Conservation (phyloP, 2,797 vertebrate genomes). For the Clarias pachynema region DNA sequence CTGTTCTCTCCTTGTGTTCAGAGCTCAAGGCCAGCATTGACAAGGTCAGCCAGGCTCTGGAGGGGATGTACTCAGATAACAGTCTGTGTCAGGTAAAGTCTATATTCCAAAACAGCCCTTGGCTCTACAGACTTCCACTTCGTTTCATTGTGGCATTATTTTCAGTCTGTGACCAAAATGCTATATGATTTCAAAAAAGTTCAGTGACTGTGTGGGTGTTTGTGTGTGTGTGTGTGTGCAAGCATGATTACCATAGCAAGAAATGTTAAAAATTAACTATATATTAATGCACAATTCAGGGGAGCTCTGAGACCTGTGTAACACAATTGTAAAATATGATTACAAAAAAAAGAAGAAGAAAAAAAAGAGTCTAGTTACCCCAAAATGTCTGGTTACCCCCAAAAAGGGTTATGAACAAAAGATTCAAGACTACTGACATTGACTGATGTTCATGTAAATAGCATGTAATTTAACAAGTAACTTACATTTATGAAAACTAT, state of each 20-base stretch:
- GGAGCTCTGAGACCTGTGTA: no score
- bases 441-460: background rate
- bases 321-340: no score
- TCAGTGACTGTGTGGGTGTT: background rate
- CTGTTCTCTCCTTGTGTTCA: conserved; percentile 63
- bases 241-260: background rate
- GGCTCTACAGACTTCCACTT: conserved; percentile 39
- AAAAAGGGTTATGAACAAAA: background rate
- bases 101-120: conserved; percentile 49
- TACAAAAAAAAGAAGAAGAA: no score
- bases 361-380: no score
- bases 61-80: conserved; percentile 89
- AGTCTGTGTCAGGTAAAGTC: conserved; percentile 86
- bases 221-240: background rate
- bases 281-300: background rate
- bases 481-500: background rate
- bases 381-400: background rate
- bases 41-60: conserved; percentile 76
- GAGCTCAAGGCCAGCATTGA: conserved; percentile 88
- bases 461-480: background rate
- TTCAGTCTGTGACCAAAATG: conserved; percentile 13
- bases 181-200: background rate
- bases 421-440: background rate
- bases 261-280: background rate
- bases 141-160: conserved; percentile 24